A percentile compares a stretch with the other conserved stretches of the same genome.
These are phyloP conservation scores for Macaria notata DNA, from an alignment of 2,888 invertebrate species.

Conservation along the genomic window DNA sequence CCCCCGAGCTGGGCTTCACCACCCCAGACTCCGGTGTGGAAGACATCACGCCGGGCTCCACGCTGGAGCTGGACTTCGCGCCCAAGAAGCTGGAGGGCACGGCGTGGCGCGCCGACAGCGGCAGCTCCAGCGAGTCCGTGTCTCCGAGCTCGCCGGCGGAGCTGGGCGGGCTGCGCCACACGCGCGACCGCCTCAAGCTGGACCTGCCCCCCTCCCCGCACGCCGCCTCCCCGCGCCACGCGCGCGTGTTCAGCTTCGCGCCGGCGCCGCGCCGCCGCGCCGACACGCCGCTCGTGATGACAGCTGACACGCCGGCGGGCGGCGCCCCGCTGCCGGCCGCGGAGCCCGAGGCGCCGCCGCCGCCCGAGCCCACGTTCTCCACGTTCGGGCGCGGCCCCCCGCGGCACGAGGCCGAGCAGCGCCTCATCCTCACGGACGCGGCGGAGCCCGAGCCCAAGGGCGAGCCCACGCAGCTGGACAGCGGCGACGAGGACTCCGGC, in stretches of 20 bases:
- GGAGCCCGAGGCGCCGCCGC: constrained; percentile 50
- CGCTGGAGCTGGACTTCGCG: constrained; percentile 61
- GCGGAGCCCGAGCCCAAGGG: constrained; percentile 62
- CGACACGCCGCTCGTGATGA: constrained; percentile 66
- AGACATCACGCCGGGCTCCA: constrained; percentile 81
- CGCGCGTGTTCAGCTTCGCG: constrained; percentile 70
- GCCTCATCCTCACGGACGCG: constrained; percentile 57
- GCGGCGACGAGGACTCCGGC: constrained; percentile 85
- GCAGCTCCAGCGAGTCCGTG: constrained; percentile 71
- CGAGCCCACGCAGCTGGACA: constrained; percentile 84
- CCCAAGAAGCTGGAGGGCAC: constrained; percentile 51
- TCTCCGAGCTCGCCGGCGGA: constrained; percentile 69
- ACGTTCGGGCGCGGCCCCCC: constrained; percentile 81
- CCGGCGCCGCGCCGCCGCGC: constrained; percentile 42
- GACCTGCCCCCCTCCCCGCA: constrained; percentile 85
- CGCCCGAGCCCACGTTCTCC: constrained; percentile 79
- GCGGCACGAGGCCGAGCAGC: constrained; percentile 53
- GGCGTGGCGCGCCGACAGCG: constrained; percentile 63
- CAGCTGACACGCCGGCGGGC: constrained; percentile 70
- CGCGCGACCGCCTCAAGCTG: constrained; percentile 86
- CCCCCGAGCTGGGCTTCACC: constrained; percentile 72
- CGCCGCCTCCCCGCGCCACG: constrained; percentile 66
- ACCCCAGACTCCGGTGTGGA: constrained; percentile 85
- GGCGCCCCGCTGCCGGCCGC: constrained; percentile 45
- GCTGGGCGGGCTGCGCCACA: constrained; percentile 87